These are phyloP conservation scores for Muscicapa striata DNA, from an alignment of 2,797 vertebrate genomes.

Conservation along the genomic window DNA sequence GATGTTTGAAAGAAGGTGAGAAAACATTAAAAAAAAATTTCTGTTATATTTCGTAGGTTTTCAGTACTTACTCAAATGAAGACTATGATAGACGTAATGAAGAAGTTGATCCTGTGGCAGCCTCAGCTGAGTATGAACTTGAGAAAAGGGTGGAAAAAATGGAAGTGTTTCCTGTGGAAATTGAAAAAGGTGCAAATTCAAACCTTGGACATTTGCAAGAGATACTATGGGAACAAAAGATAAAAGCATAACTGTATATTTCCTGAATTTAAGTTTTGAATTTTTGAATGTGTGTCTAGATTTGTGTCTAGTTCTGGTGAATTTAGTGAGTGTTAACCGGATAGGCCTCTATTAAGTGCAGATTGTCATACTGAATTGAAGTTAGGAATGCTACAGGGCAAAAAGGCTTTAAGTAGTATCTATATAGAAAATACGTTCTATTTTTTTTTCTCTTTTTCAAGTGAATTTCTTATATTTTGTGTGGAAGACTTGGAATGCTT, in stretches of 20 bases:
- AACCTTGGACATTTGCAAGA: not conserved
- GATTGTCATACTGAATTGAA: not conserved
- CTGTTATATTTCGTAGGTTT: conserved; percentile 79
- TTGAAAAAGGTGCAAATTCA: conserved; percentile 85
- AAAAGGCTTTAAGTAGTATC: not conserved
- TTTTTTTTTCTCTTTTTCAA: not conserved
- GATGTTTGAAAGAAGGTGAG: not conserved
- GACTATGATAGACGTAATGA: conserved; percentile 93
- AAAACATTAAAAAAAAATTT: not conserved
- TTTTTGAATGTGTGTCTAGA: not conserved
- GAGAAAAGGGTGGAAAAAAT: conserved; percentile 96
- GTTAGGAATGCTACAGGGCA: not conserved
- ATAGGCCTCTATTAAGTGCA: not conserved
- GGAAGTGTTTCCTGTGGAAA: conserved; percentile 94
- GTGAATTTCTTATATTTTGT: not conserved
- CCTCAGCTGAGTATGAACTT: conserved; percentile 92
- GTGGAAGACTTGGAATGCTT: not conserved
- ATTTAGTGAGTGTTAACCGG: not conserved
- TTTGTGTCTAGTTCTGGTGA: not conserved
- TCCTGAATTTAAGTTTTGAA: not conserved
- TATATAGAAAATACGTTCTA: not conserved
- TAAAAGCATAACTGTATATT: not conserved
- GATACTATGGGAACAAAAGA: not conserved
- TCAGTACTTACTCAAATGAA: conserved; percentile 91
- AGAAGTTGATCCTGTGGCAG: conserved; percentile 92